Base-by-base conservation (phyloP, 2,888 invertebrate species). In the Zaprionus obscuricornis region DNA sequence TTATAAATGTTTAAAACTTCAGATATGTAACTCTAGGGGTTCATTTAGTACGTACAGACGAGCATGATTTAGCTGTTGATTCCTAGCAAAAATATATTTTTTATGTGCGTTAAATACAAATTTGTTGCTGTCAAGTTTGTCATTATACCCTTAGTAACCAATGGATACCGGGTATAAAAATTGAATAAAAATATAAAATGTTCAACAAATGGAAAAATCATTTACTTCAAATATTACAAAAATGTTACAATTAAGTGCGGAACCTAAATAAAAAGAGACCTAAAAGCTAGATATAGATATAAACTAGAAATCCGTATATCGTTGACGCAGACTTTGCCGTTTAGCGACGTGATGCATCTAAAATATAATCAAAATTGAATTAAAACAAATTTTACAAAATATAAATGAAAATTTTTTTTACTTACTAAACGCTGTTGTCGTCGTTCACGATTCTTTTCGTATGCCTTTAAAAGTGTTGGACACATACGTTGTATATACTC, bases 301-400 rank as follows among this genome's bases (percentile, higher is more conserved):
- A 47, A 45, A 58, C 79, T 87, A 86, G 51, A 86, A 86, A 69
- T 86, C 86, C 46, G 87, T 86, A 54, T 86, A 86, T 8, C 87
- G 70, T 72, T 88, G 89, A 34, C 88, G 88, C 29, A 84, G 56
- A 51, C 74, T 88, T 65, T 88, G 88, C 7, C 88, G 85, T 37
- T 86, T 88, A 42, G 88, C 82, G 18, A 87, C 81, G 46, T 87
- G 85, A 50, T 76, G 79, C 88, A 88, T 88, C 88, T 88, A 68
- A 10, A 1, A 33, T 5, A 5, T 13, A 13, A 14, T 14, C 3
- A 13, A 33, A 33, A 4, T 11, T 33, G 6, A 31, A 31, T 31
- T 31, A 11, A 31, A 2, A 31, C 7, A 31, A 11, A 8, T 2
- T 13, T 10, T 31, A 8, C 6, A 10, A 10, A 6, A 8, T 29